Evolutionary conservation across 1,140 invertebrate species (phyloP), one percentile per base, ranked within the genome.

Genomic region (Drosophila ficusphila): DNA sequence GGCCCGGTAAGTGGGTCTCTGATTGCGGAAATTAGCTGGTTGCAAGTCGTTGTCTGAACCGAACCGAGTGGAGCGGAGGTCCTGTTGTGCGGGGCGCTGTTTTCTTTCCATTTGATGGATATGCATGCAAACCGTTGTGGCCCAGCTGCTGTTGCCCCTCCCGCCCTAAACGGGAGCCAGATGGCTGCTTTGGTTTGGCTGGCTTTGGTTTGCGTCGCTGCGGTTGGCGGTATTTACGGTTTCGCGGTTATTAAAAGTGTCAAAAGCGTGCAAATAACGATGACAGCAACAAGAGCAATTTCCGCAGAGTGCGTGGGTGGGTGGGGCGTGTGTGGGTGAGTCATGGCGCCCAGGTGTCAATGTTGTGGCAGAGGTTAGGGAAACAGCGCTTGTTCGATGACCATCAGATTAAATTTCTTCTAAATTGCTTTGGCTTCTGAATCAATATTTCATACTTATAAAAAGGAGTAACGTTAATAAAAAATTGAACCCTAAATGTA

Each of bases 21-120:
- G 81, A 88, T 88, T 86, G 77, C 76, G 81, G 81, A 85, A 85
- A 85, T 85, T 85, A 85, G 81, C 72, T 81, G 57, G 72, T 62
- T 64, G 58, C 61, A 52, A 79, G 76, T 67, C 64, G 61, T 58
- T 67, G 57, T 41, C 27, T 27, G 44, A 39, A 16, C 14, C 25
- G 27, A 31, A 21, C 38, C 25, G 12, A 38, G 48, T 9, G 12
- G 11, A 23, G 48, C 12, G 12, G 11, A 23, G 21, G 18, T 23
- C 14, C 68, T 62, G 54, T 47, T 49, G 46, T 61, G 51, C 46
- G 61, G 42, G 23, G 53, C 46, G 23, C 44, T 70, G 67, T 71
- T 85, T 76, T 75, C 71, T 76, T 86, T 86, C 42, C 82, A 74
- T 48, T 86, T 86, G 81, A 86, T 86, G 81, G 72, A 88, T 86